Evolutionary conservation across 2,113 vertebrate species (phyloP).

Genomic region (Hipposideros armiger): DNA sequence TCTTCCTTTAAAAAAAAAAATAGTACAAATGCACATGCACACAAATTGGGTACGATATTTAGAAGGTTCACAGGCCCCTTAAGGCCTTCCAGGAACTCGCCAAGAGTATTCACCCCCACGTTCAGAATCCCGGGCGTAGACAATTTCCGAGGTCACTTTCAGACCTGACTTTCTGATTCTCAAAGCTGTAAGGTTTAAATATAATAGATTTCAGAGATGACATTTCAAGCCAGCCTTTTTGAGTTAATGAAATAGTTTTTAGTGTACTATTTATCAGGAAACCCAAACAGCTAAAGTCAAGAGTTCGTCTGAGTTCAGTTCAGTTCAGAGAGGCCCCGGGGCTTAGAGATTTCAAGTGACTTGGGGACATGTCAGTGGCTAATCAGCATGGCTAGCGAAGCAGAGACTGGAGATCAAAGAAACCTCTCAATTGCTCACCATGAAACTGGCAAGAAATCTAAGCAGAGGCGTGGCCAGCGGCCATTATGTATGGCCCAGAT

Average conservation of each 20-base stretch:
- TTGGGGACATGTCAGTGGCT: background rate
- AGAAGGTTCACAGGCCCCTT: background rate
- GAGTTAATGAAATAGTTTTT: background rate
- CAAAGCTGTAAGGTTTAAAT: background rate
- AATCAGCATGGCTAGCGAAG: background rate
- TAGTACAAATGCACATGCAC: background rate
- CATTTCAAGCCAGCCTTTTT: background rate
- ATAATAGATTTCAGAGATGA: background rate
- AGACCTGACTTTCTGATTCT: background rate
- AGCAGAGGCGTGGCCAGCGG: background rate
- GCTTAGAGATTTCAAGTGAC: background rate
- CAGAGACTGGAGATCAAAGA: background rate
- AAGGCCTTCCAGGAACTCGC: background rate
- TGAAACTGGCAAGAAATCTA: too few relatives aligned
- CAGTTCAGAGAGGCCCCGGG: background rate
- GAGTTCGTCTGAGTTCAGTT: background rate
- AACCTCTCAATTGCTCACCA: background rate
- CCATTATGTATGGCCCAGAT: accelerated
- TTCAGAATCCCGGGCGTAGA: background rate
- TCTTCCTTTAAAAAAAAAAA: background rate
- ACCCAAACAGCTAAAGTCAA: background rate
- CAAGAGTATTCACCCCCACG: background rate
- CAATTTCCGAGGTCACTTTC: background rate
- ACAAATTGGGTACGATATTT: background rate
- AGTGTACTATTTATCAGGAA: background rate